These are phyloP conservation scores for Connochaetes taurinus DNA, from an alignment of 2,113 vertebrate species.

Conservation along the genomic window DNA sequence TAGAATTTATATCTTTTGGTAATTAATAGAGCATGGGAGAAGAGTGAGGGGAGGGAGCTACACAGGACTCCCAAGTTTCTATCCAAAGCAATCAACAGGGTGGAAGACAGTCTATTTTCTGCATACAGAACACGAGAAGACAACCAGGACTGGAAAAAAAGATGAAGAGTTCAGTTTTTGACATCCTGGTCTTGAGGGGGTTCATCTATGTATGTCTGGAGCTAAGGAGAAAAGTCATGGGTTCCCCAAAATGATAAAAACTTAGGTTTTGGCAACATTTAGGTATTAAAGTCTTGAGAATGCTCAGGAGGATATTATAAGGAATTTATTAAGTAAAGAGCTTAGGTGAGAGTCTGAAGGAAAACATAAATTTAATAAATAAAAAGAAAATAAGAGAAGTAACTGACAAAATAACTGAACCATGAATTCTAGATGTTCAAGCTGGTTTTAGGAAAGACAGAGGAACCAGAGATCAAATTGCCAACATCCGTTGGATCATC, in stretches of 20 bases:
- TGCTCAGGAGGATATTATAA: not conserved
- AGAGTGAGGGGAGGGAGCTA: not conserved
- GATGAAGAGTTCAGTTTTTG: not conserved
- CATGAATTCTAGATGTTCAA: not conserved
- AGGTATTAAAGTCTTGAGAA: not conserved
- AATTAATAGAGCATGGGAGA: not conserved
- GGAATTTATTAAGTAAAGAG: not conserved
- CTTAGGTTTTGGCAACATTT: not conserved
- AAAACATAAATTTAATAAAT: not conserved
- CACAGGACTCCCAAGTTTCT: not conserved
- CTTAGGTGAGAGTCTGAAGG: not conserved
- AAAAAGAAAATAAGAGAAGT: not conserved
- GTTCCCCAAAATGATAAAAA: not conserved
- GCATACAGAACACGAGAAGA: not conserved
- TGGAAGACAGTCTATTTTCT: not conserved
- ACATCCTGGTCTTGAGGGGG: not conserved
- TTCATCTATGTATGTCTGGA: not conserved
- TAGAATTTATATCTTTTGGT: not conserved
- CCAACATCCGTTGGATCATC: accelerated
- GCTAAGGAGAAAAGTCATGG: not conserved
- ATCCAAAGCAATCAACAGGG: not conserved
- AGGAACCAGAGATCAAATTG: not conserved
- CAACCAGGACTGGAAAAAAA: too few relatives aligned
- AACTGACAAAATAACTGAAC: not conserved
- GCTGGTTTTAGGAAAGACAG: not conserved